A percentile compares a stretch with the other conserved stretches of the same genome.
Evolutionary conservation across 2,113 vertebrate species (phyloP).

Genomic region (Pituophis catenifer): DNA sequence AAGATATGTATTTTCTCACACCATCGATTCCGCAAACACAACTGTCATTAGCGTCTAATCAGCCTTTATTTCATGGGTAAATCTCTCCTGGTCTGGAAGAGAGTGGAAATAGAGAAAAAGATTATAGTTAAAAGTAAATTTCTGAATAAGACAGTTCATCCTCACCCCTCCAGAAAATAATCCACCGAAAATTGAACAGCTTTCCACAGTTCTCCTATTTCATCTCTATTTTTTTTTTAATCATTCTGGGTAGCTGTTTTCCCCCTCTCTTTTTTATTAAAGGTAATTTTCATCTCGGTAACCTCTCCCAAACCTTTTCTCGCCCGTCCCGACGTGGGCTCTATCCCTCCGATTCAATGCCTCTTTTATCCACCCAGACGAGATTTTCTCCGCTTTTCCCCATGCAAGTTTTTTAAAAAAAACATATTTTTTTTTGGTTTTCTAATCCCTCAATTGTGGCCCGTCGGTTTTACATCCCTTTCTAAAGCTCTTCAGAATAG

Average conservation of each 20-base stretch:
- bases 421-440: background rate
- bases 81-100: background rate
- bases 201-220: background rate
- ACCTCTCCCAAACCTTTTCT: background rate
- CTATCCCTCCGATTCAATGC: background rate
- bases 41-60: background rate
- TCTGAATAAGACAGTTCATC: background rate
- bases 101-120: background rate
- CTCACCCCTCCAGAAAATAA: background rate
- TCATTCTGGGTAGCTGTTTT: background rate
- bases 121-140: background rate
- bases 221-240: background rate
- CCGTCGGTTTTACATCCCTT: conserved; percentile 6
- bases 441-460: conserved; percentile 33
- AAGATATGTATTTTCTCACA: background rate
- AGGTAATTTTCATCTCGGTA: conserved; percentile 20
- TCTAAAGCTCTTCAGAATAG: conserved; percentile 32
- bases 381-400: conserved; percentile 25
- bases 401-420: background rate
- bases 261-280: background rate
- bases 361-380: background rate
- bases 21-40: background rate
- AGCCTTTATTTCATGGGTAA: background rate
- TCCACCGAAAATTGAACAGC: background rate
- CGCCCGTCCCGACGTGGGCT: background rate